Evolutionary conservation across 2,888 invertebrate genomes (phyloP), one percentile per base, ranked within the genome.

Genomic region (Rhagium mordax): DNA sequence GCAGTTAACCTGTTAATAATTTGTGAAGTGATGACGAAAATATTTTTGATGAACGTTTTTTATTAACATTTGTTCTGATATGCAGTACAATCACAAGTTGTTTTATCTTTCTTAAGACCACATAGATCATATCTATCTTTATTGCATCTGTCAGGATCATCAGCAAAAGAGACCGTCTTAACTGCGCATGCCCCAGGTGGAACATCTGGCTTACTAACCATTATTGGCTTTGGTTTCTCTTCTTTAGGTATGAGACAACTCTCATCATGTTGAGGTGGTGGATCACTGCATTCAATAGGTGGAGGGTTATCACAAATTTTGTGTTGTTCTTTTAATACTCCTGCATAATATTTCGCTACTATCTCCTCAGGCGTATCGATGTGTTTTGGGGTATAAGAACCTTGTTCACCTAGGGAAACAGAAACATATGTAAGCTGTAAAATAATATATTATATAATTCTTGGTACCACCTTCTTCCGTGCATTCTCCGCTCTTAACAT

Each of bases 331-430:
- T 82, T 79, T 27, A 87, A 72, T 2, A 88, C 84, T 8, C 82
- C 81, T 13, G 85, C 82, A 68, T 88, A 88, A 75, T 87, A 86
- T 74, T 87, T 87, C 29, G 85, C 81, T 47, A 81, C 71, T n/a
- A 83, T 84, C 79, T 88, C 87, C 81, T 87, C 86, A 4, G 85
- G 84, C 1, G 87, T 87, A 57, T 87, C 87, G 29, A 87, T 81
- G 68, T 86, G 87, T 77, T 87, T 86, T 13, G 87, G 86, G 20
- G 83, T 83, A 70, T 82, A 84, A 0, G 80, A 80, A 13, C 81
- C 75, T 33, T 78, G 81, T 75, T 79, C 73, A 1, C 78, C 80
- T 80, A 60, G 62, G 74, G 73, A 57, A 33, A 51, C 15, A 68
- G n/a, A 41, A 33, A 33, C 27, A 27, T 13, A 33, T 33, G 13